phyloP scores from a whole-genome alignment of 2,797 vertebrate species.

The Pseudomugil gertrudae region DNA sequence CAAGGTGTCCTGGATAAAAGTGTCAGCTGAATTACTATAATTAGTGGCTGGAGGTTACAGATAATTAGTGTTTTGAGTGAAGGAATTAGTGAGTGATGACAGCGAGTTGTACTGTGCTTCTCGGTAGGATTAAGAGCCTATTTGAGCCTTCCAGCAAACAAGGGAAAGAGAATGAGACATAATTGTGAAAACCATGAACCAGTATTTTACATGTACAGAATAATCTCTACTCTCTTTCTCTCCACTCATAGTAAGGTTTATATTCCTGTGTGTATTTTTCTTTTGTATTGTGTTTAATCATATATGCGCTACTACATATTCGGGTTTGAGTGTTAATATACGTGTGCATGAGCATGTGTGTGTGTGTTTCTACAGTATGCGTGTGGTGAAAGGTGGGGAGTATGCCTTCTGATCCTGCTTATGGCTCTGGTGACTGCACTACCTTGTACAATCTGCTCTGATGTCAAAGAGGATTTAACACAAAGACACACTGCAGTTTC shows the following conservation, averaged over 20 bases:
- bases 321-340: constrained; percentile 27
- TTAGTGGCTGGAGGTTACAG: constrained; percentile 63
- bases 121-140: constrained; percentile 45
- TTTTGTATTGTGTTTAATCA: constrained; percentile 16
- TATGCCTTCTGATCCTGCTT: constrained; percentile 78
- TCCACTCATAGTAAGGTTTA: constrained; percentile 14
- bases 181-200: constrained; percentile 9
- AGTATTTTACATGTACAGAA: constrained; percentile 22
- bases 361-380: constrained; percentile 45
- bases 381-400: constrained; percentile 52
- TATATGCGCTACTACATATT: constrained; percentile 22
- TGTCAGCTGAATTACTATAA: constrained; percentile 69
- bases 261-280: neutral
- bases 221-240: constrained; percentile 13
- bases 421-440: constrained; percentile 73
- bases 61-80: constrained; percentile 71
- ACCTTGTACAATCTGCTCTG: constrained; percentile 74
- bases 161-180: constrained; percentile 25
- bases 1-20: constrained; percentile 66
- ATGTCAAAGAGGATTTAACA: constrained; percentile 75
- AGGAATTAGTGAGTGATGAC: constrained; percentile 72
- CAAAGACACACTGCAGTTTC: constrained; percentile 63
- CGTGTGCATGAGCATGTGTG: constrained; percentile 14
- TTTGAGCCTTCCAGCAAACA: constrained; percentile 30
- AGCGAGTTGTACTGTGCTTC: constrained; percentile 40